phyloP scores from a whole-genome alignment of 2,888 invertebrate species.

The Coelopa pilipes region DNA sequence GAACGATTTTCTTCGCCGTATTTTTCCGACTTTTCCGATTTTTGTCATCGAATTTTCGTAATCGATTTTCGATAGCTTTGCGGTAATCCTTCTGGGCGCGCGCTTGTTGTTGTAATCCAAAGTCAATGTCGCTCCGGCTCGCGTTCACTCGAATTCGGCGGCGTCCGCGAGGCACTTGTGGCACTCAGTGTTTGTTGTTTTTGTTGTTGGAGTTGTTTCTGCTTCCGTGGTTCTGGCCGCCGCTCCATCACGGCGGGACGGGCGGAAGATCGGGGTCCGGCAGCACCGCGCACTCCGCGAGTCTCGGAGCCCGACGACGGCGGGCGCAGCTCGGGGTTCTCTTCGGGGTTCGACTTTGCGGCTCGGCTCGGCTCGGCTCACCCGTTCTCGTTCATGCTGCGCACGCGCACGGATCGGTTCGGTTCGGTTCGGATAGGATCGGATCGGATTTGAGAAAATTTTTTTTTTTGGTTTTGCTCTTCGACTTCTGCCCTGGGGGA shows the following conservation, averaged over 20 bases:
- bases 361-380: not conserved
- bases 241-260: too few relatives aligned
- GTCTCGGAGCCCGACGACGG: too few relatives aligned
- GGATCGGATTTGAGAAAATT: constrained; percentile 17
- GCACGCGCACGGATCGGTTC: not conserved
- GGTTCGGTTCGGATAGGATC: not conserved
- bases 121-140: too few relatives aligned
- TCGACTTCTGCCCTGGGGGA: not conserved
- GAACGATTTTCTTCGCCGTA: constrained; percentile 48
- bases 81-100: too few relatives aligned
- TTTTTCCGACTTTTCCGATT: not conserved
- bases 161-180: too few relatives aligned
- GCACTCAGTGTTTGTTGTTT: not conserved
- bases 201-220: not conserved
- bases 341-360: too few relatives aligned
- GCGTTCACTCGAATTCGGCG: too few relatives aligned
- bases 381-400: constrained; percentile 24
- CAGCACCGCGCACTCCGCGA: too few relatives aligned
- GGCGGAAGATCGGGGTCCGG: too few relatives aligned
- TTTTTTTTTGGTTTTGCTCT: constrained; percentile 24
- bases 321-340: too few relatives aligned
- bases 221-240: not conserved
- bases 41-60: constrained; percentile 1
- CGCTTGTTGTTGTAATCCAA: too few relatives aligned
- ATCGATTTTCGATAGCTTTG: too few relatives aligned